Evolutionary conservation across 2,113 vertebrate genomes (phyloP).

Genomic region (Mus pahari): DNA sequence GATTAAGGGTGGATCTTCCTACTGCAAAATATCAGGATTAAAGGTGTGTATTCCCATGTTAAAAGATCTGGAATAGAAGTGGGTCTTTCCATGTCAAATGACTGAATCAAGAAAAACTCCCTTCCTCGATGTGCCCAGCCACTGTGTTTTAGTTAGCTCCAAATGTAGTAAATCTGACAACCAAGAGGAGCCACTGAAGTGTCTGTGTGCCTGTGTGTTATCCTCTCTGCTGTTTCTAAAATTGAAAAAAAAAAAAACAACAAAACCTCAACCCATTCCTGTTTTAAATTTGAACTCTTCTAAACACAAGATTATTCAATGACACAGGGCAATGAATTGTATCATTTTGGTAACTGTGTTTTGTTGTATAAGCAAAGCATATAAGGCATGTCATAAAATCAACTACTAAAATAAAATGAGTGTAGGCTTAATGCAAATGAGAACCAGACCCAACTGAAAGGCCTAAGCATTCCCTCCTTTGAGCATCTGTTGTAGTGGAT

Average conservation of each 20-base stretch:
- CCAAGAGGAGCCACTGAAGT: neutral
- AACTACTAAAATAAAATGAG: neutral
- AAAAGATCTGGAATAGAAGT: neutral
- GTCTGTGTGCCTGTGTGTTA: neutral
- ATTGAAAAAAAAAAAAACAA: neutral
- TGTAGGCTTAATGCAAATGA: neutral
- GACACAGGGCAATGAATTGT: neutral
- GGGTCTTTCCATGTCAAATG: neutral
- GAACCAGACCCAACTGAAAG: neutral
- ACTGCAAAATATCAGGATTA: neutral
- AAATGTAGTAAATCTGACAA: neutral
- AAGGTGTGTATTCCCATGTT: neutral
- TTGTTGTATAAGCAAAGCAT: neutral
- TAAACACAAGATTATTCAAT: neutral
- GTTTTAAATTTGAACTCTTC: conserved; percentile 24
- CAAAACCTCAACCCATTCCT: neutral
- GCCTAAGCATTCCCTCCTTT: neutral
- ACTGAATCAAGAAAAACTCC: neutral
- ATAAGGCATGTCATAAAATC: neutral
- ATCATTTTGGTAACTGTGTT: neutral
- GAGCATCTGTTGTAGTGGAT: neutral
- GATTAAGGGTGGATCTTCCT: neutral
- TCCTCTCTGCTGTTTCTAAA: neutral
- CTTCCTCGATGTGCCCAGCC: neutral
- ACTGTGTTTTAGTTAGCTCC: neutral